These are phyloP conservation scores for Ichneumon xanthorius DNA, from an alignment of 2,888 invertebrate genomes.

Conservation along the genomic window DNA sequence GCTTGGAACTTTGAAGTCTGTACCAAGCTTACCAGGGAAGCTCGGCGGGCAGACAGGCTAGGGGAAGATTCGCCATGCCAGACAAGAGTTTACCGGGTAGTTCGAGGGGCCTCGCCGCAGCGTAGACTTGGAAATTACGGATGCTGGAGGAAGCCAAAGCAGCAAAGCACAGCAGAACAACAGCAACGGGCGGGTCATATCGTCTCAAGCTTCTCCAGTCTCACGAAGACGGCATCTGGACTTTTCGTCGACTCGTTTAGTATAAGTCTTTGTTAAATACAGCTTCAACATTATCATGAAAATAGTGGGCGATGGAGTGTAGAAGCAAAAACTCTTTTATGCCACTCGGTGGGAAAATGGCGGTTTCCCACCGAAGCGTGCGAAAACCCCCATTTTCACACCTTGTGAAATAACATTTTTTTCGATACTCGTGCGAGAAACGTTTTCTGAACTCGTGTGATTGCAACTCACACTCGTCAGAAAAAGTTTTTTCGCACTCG, in stretches of 20 bases:
- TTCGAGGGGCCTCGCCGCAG: conserved; percentile 70
- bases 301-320: background rate
- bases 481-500: too few species aligned
- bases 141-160: conserved; percentile 53
- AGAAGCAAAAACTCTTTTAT: background rate
- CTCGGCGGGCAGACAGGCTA: conserved; percentile 21
- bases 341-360: too few species aligned
- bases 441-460: too few species aligned
- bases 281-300: conserved; percentile 25
- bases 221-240: conserved; percentile 41
- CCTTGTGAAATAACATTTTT: too few species aligned
- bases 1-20: conserved; percentile 68
- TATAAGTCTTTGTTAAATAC: conserved; percentile 27
- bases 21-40: conserved; percentile 65
- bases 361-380: too few species aligned
- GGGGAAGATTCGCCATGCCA: conserved; percentile 43
- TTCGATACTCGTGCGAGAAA: too few species aligned
- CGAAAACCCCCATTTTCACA: too few species aligned
- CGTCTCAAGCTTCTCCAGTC: conserved; percentile 24
- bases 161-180: conserved; percentile 29
- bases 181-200: conserved; percentile 14
- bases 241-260: conserved; percentile 41
- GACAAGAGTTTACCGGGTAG: conserved; percentile 64
- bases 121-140: conserved; percentile 79
- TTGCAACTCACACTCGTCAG: too few species aligned